Evolutionary conservation across 2,113 vertebrate genomes (phyloP).

Genomic region (Daphoenositta chrysoptera): DNA sequence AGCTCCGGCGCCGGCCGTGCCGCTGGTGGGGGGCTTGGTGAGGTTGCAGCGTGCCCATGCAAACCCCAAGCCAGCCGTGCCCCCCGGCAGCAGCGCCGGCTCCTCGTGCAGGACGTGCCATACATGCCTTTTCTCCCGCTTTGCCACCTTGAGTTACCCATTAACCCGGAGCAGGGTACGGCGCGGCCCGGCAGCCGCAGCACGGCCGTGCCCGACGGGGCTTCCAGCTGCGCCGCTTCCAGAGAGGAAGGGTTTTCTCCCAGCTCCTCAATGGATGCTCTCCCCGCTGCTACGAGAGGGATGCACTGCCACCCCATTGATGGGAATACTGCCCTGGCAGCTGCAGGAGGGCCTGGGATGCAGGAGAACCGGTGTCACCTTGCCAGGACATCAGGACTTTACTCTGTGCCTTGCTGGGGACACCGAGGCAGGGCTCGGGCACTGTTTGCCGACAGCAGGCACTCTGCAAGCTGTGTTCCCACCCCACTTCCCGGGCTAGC

Average conservation of each 20-base stretch:
- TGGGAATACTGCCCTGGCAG: fast-evolving
- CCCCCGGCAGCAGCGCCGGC: neutral
- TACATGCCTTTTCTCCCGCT: neutral
- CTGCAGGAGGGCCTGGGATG: neutral
- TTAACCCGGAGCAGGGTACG: neutral
- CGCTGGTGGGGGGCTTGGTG: fast-evolving
- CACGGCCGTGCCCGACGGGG: fast-evolving
- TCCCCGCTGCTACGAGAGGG: neutral
- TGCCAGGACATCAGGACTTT: neutral
- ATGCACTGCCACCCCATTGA: neutral
- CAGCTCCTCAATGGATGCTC: fast-evolving
- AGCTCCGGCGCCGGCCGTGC: neutral
- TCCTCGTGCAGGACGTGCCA: neutral
- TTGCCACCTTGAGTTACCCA: slow-evolving; percentile 8
- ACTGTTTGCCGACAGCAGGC: neutral
- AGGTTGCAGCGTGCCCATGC: neutral
- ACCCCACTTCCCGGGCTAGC: fast-evolving
- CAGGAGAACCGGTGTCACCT: neutral
- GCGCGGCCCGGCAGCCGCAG: neutral
- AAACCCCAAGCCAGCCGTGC: fast-evolving
- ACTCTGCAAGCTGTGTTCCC: neutral
- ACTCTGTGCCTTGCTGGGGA: fast-evolving
- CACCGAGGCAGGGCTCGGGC: fast-evolving
- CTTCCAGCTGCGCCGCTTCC: neutral
- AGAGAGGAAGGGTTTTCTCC: neutral